Percentiles rank a stretch among this genome's conserved stretches.
These are phyloP conservation scores for Lepidurus couesii DNA, from an alignment of 1,140 invertebrate genomes.

Conservation along the genomic window DNA sequence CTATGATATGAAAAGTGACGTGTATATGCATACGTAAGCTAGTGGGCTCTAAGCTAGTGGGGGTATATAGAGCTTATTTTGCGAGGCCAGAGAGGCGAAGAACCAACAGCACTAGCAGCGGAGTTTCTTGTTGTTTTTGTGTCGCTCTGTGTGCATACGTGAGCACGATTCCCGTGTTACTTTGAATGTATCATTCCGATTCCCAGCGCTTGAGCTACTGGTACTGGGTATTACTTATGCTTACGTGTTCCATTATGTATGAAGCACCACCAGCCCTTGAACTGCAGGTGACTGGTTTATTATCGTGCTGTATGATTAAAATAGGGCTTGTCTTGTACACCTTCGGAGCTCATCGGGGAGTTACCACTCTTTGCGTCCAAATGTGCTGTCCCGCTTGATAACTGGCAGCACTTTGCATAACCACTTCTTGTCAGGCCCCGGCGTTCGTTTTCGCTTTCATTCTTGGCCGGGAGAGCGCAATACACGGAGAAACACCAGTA, in stretches of 20 bases:
- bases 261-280: neutral
- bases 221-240: slow-evolving; percentile 9
- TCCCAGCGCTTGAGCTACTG: slow-evolving; percentile 12
- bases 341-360: slow-evolving; percentile 18
- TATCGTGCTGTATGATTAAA: slow-evolving; percentile 22
- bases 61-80: neutral
- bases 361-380: slow-evolving; percentile 6
- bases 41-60: slow-evolving; percentile 1
- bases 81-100: neutral
- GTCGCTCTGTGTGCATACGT: neutral
- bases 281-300: slow-evolving; percentile 21
- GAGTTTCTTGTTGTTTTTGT: neutral
- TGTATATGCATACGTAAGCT: neutral
- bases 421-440: slow-evolving; percentile 13
- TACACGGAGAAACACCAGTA: neutral
- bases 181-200: slow-evolving; percentile 18
- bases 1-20: slow-evolving; percentile 12
- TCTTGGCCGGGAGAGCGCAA: neutral
- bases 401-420: slow-evolving; percentile 1
- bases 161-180: slow-evolving; percentile 3
- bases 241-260: slow-evolving; percentile 22
- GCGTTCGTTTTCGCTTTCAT: neutral
- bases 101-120: neutral
- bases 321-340: slow-evolving; percentile 21
- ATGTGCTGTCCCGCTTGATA: neutral